These are phyloP conservation scores for Euglossa dilemma DNA, from an alignment of 1,140 invertebrate species.

Conservation along the genomic window DNA sequence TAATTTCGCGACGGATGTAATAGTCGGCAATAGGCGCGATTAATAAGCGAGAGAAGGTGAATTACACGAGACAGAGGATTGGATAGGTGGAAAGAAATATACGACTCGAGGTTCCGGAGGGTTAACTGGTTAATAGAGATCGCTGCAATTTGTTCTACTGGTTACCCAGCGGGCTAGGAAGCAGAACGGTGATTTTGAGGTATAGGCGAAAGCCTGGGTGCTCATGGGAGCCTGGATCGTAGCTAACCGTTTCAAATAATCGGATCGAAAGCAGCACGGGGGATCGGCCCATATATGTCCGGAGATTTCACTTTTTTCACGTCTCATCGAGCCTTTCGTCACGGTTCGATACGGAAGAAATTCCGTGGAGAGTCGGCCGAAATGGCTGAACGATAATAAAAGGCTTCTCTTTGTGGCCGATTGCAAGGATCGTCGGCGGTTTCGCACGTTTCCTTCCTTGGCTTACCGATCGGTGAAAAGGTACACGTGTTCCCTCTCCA, in stretches of 20 bases:
- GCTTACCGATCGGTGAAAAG: conserved; percentile 15
- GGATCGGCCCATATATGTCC: conserved; percentile 36
- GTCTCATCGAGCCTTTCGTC: conserved; percentile 63
- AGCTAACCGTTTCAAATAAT: conserved; percentile 37
- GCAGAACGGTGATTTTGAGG: not conserved
- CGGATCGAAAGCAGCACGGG: conserved; percentile 51
- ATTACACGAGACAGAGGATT: too few species aligned
- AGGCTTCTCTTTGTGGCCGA: conserved; percentile 54
- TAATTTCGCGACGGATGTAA: too few species aligned
- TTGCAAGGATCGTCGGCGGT: conserved; percentile 28
- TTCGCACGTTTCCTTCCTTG: conserved; percentile 23
- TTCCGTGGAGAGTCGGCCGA: conserved; percentile 39
- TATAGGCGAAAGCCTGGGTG: not conserved
- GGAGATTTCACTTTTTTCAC: conserved; percentile 68
- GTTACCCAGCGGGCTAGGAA: too few species aligned
- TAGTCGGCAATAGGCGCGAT: too few species aligned
- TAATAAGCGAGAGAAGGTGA: too few species aligned
- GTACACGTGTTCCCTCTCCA: not conserved
- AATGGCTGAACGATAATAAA: conserved; percentile 64
- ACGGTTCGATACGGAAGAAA: conserved; percentile 61
- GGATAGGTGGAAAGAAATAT: too few species aligned
- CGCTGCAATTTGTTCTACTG: too few species aligned
- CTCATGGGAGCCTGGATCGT: not conserved
- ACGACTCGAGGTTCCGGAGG: too few species aligned
- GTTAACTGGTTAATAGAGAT: not conserved